phyloP scores from a whole-genome alignment of 1,140 invertebrate genomes.

The Drosophila subpulchrella region DNA sequence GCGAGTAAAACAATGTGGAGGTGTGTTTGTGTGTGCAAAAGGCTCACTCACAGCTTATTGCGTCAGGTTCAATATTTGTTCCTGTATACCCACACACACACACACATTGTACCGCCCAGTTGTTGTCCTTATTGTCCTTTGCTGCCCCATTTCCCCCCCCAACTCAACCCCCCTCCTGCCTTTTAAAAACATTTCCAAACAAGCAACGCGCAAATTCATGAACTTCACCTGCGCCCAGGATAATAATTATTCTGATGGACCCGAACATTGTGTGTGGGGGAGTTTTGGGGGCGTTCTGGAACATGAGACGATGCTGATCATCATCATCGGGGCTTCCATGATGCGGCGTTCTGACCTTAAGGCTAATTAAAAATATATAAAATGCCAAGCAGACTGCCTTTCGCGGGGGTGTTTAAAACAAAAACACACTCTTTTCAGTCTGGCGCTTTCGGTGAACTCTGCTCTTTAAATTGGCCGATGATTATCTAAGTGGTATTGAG shows the following conservation, averaged over 20 bases:
- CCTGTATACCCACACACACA: conserved; percentile 41
- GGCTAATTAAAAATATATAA: conserved; percentile 36
- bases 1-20: conserved; percentile 42
- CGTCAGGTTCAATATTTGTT: conserved; percentile 77
- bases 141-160: conserved; percentile 7
- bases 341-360: conserved; percentile 34
- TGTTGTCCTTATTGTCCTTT: conserved; percentile 64
- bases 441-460: conserved; percentile 9
- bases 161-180: neutral
- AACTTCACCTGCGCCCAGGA: conserved; percentile 54
- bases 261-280: conserved; percentile 25
- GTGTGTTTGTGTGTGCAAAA: conserved; percentile 9
- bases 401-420: neutral
- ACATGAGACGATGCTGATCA: conserved; percentile 46
- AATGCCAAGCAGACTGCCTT: conserved; percentile 19
- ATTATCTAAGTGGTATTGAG: conserved; percentile 8
- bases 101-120: conserved; percentile 26
- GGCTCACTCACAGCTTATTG: conserved; percentile 58
- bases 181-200: conserved; percentile 63
- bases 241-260: conserved; percentile 61
- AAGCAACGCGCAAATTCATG: conserved; percentile 67
- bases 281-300: conserved; percentile 22
- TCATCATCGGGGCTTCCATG: conserved; percentile 29
- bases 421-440: conserved; percentile 1
- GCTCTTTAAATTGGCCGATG: conserved; percentile 7